Conservation (phyloP, 1,140 invertebrate genomes). For the Drosophila suzukii region DNA sequence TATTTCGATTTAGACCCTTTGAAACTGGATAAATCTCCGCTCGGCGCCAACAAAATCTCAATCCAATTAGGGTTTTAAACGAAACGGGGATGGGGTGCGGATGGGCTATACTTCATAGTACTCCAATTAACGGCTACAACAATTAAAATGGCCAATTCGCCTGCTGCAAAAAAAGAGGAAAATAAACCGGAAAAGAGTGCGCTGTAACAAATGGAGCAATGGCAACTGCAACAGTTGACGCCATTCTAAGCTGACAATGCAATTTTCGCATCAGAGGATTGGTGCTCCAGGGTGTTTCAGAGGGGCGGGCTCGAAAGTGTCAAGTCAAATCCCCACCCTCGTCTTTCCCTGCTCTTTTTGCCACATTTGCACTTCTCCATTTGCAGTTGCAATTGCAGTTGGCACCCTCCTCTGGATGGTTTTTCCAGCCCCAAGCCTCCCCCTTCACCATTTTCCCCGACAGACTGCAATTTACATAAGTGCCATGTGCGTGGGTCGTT, state of each 20-base stretch:
- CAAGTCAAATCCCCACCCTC: conserved; percentile 4
- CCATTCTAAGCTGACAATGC: conserved; percentile 59
- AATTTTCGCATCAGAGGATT: conserved; percentile 59
- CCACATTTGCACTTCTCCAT: conserved; percentile 40
- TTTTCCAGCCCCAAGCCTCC: not conserved
- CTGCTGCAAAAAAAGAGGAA: conserved; percentile 19
- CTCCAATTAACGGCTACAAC: conserved; percentile 43
- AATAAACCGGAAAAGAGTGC: conserved; percentile 36
- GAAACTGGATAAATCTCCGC: conserved; percentile 39
- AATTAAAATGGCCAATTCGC: conserved; percentile 32
- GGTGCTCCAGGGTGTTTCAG: conserved; percentile 1
- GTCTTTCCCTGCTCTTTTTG: conserved; percentile 12
- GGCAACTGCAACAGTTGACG: conserved; percentile 49
- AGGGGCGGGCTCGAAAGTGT: not conserved
- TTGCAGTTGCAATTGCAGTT: conserved; percentile 33
- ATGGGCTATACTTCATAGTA: not conserved
- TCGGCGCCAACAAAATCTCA: conserved; percentile 30
- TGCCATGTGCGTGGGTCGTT: conserved; percentile 44
- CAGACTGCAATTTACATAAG: conserved; percentile 57
- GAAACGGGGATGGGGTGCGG: not conserved
- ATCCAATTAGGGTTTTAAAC: conserved; percentile 30
- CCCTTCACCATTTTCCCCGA: not conserved
- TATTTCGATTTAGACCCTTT: conserved; percentile 35
- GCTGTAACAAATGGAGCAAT: conserved; percentile 35
- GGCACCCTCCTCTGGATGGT: too few species aligned